Base-by-base conservation (phyloP, 2,113 vertebrate species). In the Platanista minor region DNA sequence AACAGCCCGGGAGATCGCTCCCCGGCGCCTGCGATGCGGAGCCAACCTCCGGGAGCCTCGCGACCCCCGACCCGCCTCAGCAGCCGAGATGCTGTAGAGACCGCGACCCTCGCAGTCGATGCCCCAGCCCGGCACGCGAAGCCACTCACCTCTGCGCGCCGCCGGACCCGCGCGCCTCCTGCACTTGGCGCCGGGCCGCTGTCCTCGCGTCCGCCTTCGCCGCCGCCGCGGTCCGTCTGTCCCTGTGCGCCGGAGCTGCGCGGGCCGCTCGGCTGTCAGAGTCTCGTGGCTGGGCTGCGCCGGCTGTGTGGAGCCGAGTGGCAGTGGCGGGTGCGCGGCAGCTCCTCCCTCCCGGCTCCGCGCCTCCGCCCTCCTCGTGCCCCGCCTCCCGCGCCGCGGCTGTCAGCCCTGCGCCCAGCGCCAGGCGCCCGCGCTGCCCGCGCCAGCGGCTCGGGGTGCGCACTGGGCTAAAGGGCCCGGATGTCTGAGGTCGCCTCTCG, bases 381-480 rank as follows among this genome's bases (percentile, higher is more conserved):
- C 92, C 95, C 96, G 95, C 96, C 95, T 86, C 95, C 96, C 89
- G 95, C 95, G 83, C 95, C 89, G 93, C 77, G n/a, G 83, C 92
- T 93, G 94, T 92, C 95, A 94, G 87, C 96, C 78, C 94, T 41
- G 94, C n/a, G 92, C 94, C 94, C 97, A 17, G 93, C 67, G 87
- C 85, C 78, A 21, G 13, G 75, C 72, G 90, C 90, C 84, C 94
- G 92, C 89, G 85, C 94, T 13, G 89, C 62, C 84, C 89, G 84
- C 89, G 71, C 89, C 87, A 61, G 94, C 81, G 39, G 93, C 91
- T 96, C 91, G 12, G 96, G 94, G 95, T 88, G 92, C 97, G 95
- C 97, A 92, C 59, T 10, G 94, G 96, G 94, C 88, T 87, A 41
- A 96, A 98, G 97, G 98, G 98, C 98, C 98, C 98, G 98, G 98